A percentile compares a stretch with the other conserved stretches of the same genome.
Evolutionary conservation across 2,113 vertebrate species (phyloP).

Genomic region (Beaufortia kweichowensis): DNA sequence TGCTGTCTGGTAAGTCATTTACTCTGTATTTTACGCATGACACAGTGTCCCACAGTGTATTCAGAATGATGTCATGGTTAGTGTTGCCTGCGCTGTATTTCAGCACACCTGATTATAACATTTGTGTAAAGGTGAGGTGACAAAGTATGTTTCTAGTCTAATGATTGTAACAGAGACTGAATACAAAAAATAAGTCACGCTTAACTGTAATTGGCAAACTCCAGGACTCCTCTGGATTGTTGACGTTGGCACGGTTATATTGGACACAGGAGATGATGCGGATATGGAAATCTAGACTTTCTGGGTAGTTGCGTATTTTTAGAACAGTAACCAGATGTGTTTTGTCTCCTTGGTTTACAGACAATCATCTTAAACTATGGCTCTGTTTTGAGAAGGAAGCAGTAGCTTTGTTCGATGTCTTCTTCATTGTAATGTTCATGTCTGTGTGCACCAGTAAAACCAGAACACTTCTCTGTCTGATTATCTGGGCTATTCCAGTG

Average conservation of each 20-base stretch:
- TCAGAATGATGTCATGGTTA: slow-evolving; percentile 2
- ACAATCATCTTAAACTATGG: slow-evolving; percentile 25
- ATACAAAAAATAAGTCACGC: background rate
- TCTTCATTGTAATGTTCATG: slow-evolving; percentile 4
- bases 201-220: slow-evolving; percentile 6
- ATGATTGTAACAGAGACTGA: slow-evolving; percentile 13
- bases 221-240: slow-evolving; percentile 20
- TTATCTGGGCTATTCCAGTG: no score
- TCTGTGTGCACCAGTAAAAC: background rate
- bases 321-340: slow-evolving; percentile 19
- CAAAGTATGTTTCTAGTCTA: slow-evolving; percentile 7
- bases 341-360: slow-evolving; percentile 1
- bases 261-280: slow-evolving; percentile 5
- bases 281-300: slow-evolving; percentile 36
- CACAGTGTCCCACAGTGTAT: slow-evolving; percentile 19
- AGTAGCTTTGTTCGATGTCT: slow-evolving; percentile 15
- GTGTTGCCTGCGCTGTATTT: background rate
- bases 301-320: slow-evolving; percentile 4
- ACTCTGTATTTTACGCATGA: background rate
- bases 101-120: slow-evolving; percentile 7
- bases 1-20: slow-evolving; percentile 2
- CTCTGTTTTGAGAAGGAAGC: slow-evolving; percentile 35
- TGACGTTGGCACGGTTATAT: slow-evolving; percentile 29
- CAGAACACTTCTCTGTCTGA: background rate
- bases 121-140: background rate